These are phyloP conservation scores for Petrocephalus sullivani DNA, from an alignment of 2,797 vertebrate genomes.

Conservation along the genomic window DNA sequence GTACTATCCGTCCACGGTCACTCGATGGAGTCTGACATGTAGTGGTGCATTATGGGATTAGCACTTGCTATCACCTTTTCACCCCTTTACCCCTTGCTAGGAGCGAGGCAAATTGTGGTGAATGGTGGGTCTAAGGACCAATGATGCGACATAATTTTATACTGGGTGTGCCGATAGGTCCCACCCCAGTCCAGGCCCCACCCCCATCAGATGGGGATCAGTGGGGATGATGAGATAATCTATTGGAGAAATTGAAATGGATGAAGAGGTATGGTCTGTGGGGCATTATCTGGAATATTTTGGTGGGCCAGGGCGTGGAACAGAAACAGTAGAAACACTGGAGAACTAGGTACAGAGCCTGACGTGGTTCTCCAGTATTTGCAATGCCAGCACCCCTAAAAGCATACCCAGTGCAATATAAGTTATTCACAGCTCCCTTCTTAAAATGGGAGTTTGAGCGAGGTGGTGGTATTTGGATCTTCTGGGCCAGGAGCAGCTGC, in stretches of 20 bases:
- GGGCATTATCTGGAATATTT: background rate
- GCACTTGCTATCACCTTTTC: background rate
- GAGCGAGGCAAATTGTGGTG: background rate
- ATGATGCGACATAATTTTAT: background rate
- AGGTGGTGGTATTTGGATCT: background rate
- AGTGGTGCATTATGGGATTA: slow-evolving; percentile 11
- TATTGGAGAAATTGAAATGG: background rate
- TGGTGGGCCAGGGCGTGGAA: background rate
- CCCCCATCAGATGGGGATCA: background rate
- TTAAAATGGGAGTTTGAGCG: background rate
- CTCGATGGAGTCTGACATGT: background rate
- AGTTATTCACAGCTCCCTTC: background rate
- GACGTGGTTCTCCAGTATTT: background rate
- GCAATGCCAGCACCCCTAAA: background rate
- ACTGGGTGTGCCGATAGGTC: background rate
- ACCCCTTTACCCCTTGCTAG: background rate
- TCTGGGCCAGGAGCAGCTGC: background rate
- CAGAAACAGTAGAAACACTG: background rate
- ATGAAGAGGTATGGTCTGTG: background rate
- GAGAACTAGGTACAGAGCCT: background rate
- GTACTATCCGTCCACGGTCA: background rate
- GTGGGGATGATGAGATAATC: background rate
- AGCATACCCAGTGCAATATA: background rate
- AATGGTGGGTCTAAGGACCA: background rate
- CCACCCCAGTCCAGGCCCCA: background rate